Conservation (phyloP, 2,888 invertebrate genomes). For the Hesperia comma region DNA sequence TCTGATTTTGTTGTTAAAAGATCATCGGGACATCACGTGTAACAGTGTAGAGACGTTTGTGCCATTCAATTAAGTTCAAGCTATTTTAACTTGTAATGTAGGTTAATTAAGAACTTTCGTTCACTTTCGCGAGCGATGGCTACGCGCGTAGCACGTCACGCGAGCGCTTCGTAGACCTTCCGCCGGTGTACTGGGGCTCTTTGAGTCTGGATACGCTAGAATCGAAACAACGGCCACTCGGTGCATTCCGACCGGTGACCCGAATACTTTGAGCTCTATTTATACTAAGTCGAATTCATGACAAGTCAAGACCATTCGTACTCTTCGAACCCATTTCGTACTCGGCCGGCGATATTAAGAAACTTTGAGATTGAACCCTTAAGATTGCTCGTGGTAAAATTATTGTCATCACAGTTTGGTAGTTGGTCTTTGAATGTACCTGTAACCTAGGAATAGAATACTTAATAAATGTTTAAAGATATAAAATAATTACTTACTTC, state of each 20-base stretch:
- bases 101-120: conserved; percentile 16
- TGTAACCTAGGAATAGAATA: no score
- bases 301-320: conserved; percentile 42
- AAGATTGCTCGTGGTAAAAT: neutral
- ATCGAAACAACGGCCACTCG: conserved; percentile 55
- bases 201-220: conserved; percentile 44
- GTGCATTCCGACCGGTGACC: conserved; percentile 52
- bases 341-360: conserved; percentile 4
- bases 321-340: conserved; percentile 41
- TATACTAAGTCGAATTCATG: conserved; percentile 49
- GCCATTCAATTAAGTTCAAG: neutral
- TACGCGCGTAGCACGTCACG: conserved; percentile 42
- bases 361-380: conserved; percentile 4
- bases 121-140: conserved; percentile 9
- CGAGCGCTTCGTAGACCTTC: conserved; percentile 58
- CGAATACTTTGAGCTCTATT: conserved; percentile 48
- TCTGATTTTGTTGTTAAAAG: conserved; percentile 3
- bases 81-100: neutral
- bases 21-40: neutral
- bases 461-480: no score
- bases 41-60: neutral
- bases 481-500: no score
- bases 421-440: no score
- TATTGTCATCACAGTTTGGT: neutral
- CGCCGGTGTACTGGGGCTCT: conserved; percentile 59